Evolutionary conservation across 2,888 invertebrate genomes (phyloP).

Genomic region (Diarsia brunnea): DNA sequence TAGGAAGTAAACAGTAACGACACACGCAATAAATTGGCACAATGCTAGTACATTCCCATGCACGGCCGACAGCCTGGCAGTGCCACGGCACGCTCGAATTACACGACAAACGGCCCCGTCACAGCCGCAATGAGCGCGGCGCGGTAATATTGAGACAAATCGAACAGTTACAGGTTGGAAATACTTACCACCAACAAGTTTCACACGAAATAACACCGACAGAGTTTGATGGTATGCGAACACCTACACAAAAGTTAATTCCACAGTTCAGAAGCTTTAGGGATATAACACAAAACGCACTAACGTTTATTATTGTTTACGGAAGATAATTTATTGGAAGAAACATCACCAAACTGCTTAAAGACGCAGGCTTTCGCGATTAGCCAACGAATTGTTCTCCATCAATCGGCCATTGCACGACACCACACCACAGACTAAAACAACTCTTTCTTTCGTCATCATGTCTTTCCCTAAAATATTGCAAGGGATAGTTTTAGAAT

Average conservation of each 20-base stretch:
- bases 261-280: constrained; percentile 71
- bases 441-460: constrained; percentile 43
- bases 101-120: constrained; percentile 18
- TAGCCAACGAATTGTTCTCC: constrained; percentile 70
- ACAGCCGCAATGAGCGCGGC: constrained; percentile 6
- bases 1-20: constrained; percentile 70
- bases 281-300: constrained; percentile 72
- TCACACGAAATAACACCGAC: constrained; percentile 75
- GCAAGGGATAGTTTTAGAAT: constrained; percentile 20
- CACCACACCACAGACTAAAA: constrained; percentile 65
- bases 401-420: constrained; percentile 75
- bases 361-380: constrained; percentile 68
- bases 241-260: constrained; percentile 77
- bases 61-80: constrained; percentile 44
- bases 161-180: constrained; percentile 34
- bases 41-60: constrained; percentile 63
- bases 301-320: constrained; percentile 58
- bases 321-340: constrained; percentile 68
- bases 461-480: constrained; percentile 18
- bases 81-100: constrained; percentile 41
- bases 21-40: constrained; percentile 66
- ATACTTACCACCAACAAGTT: constrained; percentile 85
- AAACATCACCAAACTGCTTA: constrained; percentile 64
- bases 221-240: constrained; percentile 70
- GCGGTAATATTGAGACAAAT: constrained; percentile 36